These are phyloP conservation scores for Delichon dasypus DNA, from an alignment of 2,797 vertebrate species.

Conservation along the genomic window DNA sequence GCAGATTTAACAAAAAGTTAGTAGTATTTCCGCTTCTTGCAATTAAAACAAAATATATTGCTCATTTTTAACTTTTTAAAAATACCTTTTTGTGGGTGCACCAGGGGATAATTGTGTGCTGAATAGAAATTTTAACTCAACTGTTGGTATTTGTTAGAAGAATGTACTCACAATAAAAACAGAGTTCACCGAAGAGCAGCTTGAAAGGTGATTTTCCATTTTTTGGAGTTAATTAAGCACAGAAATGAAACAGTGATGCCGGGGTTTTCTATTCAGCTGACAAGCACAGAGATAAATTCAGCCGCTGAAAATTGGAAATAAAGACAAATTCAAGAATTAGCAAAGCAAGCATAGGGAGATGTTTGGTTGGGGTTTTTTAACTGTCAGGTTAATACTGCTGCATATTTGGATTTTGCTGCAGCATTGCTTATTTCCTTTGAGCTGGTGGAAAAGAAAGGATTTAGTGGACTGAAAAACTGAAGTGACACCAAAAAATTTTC, in stretches of 20 bases:
- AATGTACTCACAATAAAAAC: not conserved
- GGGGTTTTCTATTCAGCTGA: not conserved
- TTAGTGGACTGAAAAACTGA: not conserved
- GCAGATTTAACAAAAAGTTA: not conserved
- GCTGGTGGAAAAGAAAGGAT: not conserved
- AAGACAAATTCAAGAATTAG: not conserved
- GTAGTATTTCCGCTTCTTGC: not conserved
- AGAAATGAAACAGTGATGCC: not conserved
- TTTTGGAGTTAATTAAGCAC: not conserved
- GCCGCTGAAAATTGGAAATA: not conserved
- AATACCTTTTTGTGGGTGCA: not conserved
- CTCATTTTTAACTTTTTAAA: not conserved
- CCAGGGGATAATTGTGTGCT: not conserved
- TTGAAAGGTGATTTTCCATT: not conserved
- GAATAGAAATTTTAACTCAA: not conserved
- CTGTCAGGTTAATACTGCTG: not conserved
- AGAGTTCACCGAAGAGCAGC: not conserved
- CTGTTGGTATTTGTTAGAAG: not conserved
- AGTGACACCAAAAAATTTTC: not conserved
- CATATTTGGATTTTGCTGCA: not conserved
- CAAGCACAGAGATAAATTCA: not conserved
- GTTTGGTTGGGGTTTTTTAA: accelerated
- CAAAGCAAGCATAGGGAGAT: not conserved
- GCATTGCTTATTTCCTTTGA: not conserved
- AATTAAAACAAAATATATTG: not conserved